Base-by-base conservation (phyloP, 1,140 invertebrate species). In the Gerris buenoi region DNA sequence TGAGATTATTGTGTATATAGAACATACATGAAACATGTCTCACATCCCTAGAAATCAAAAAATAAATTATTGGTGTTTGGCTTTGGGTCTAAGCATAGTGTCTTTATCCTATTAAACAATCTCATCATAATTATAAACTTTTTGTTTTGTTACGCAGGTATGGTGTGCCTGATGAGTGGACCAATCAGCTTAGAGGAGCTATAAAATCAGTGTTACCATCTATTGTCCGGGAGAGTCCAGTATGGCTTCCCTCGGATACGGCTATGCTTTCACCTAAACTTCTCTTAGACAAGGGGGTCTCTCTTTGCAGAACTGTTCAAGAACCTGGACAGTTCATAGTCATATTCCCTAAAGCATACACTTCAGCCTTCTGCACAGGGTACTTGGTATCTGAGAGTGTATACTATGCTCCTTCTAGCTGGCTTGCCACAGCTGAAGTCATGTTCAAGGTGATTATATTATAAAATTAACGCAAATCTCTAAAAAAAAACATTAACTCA, bases 201-300 rank as follows among this genome's bases (percentile, higher is more conserved):
- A 78, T 95, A 57, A 84, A 83, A 22, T 84, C 84, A 63, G 77
- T 95, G 68, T 86, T 90, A n/a, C 92, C 93, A 0, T 85, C 86
- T 1, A 86, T 89, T 70, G 89, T 87, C 72, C 84, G 87, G 72
- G 78, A 90, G 71, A 91, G 91, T 75, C 84, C 84, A 0, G 84
- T 93, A 14, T 96, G 93, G 93, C 77, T 97, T 29, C 86, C 91
- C 3, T 92, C 92, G 2, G 93, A 97, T 74, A 93, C 91, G n/a
- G 86, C 89, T 0, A 96, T 97, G 93, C 89, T 96, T n/a, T 90
- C 93, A 25, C 93, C 93, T 1, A 81, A 84, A 61, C 77, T 89
- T 68, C 80, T 97, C 26, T 83, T 87, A 0, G 82, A 86, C 69
- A 82, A 88, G 60, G 86, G 87, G 0, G 89, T 95, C 1, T 85